A percentile compares a stretch with the other conserved stretches of the same genome.
Conservation (phyloP, 2,113 vertebrate species). For the Muntiacus muntjak region DNA sequence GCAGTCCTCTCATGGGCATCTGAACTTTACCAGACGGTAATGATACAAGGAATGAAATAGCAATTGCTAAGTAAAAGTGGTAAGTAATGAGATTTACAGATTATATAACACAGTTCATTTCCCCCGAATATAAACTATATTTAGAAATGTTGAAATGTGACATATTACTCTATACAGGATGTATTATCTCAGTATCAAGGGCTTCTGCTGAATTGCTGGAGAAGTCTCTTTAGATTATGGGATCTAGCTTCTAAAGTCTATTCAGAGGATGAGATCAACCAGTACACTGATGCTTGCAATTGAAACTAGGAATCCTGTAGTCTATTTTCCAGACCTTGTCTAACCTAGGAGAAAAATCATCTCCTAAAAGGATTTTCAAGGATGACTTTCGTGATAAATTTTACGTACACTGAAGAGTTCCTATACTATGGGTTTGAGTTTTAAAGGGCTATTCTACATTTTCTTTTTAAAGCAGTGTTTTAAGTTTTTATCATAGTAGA, state of each 20-base stretch:
- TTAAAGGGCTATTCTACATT: neutral
- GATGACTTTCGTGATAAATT: neutral
- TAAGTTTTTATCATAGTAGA: neutral
- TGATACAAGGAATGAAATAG: neutral
- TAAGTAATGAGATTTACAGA: neutral
- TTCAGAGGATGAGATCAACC: neutral
- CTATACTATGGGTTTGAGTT: neutral
- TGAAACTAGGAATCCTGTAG: neutral
- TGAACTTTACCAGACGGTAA: neutral
- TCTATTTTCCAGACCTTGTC: neutral
- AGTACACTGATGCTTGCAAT: neutral
- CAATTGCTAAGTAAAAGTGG: slow-evolving; percentile 36
- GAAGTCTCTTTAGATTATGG: neutral
- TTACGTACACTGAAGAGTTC: neutral
- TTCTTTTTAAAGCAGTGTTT: neutral
- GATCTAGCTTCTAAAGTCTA: neutral
- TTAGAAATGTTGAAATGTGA: slow-evolving; percentile 58
- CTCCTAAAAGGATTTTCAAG: neutral
- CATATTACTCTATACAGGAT: neutral
- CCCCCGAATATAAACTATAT: slow-evolving; percentile 27
- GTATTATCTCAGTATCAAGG: slow-evolving; percentile 42
- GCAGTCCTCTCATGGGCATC: neutral
- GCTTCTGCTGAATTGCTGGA: neutral
- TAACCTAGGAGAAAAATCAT: neutral
- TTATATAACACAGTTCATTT: slow-evolving; percentile 30